Percentiles rank a stretch among this genome's conserved stretches.
These are phyloP conservation scores for Bagarius yarrelli DNA, from an alignment of 2,113 vertebrate genomes.

Conservation along the genomic window DNA sequence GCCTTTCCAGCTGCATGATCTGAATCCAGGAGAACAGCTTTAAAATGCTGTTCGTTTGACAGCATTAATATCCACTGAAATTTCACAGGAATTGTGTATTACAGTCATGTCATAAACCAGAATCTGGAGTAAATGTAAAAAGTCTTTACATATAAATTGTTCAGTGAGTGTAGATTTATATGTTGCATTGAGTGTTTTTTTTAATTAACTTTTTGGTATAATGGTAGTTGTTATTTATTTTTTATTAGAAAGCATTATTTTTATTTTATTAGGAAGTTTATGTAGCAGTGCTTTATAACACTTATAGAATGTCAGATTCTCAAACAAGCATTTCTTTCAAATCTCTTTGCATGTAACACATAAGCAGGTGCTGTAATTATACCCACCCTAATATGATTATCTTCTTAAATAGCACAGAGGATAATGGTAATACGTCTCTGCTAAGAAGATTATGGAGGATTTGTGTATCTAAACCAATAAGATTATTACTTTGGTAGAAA, in stretches of 20 bases:
- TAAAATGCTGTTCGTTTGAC: too few relatives aligned
- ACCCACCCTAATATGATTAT: constrained; percentile 37
- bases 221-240: not conserved
- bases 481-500: constrained; percentile 34
- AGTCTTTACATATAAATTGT: not conserved
- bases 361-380: constrained; percentile 23
- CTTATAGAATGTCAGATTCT: not conserved
- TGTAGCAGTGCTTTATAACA: not conserved
- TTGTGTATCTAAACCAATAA: constrained; percentile 33
- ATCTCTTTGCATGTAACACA: not conserved
- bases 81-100: too few relatives aligned
- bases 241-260: not conserved
- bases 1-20: too few relatives aligned
- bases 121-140: not conserved
- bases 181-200: too few relatives aligned
- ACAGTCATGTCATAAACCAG: too few relatives aligned
- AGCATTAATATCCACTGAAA: too few relatives aligned
- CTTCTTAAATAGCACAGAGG: constrained; percentile 20
- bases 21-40: too few relatives aligned
- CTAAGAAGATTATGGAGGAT: constrained; percentile 35
- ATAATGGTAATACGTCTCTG: constrained; percentile 7
- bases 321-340: not conserved
- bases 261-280: not conserved
- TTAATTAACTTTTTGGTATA: too few relatives aligned
- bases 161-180: not conserved